Percentiles rank a stretch among this genome's conserved stretches.
These are phyloP conservation scores for Cantharis flavilabris DNA, from an alignment of 2,888 invertebrate species.

Conservation along the genomic window DNA sequence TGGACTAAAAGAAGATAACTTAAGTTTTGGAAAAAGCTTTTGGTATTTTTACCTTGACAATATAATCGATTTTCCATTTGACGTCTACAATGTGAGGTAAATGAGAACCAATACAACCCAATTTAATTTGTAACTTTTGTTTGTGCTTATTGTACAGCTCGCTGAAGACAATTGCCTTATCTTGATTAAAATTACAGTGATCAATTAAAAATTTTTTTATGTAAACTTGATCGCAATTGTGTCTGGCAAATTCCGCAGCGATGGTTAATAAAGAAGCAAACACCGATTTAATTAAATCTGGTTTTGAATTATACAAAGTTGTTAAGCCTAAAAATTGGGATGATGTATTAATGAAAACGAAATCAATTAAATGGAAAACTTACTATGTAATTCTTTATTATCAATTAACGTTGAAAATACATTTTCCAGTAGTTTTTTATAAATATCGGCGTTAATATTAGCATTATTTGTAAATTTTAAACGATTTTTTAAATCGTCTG, in stretches of 20 bases:
- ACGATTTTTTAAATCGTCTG: slow-evolving; percentile 37
- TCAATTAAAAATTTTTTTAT: slow-evolving; percentile 39
- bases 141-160: slow-evolving; percentile 46
- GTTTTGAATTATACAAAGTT: slow-evolving; percentile 45
- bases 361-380: slow-evolving; percentile 10
- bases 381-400: slow-evolving; percentile 42
- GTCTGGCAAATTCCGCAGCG: slow-evolving; percentile 45
- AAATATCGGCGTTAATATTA: slow-evolving; percentile 39
- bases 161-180: slow-evolving; percentile 38
- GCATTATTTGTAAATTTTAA: slow-evolving; percentile 37
- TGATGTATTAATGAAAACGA: not conserved
- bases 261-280: slow-evolving; percentile 46
- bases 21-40: not conserved
- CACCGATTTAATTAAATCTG: slow-evolving; percentile 48
- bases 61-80: slow-evolving; percentile 65
- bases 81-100: slow-evolving; percentile 63
- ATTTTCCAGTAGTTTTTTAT: slow-evolving; percentile 44
- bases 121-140: slow-evolving; percentile 41
- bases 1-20: slow-evolving; percentile 44
- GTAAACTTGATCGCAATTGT: slow-evolving; percentile 40
- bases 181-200: slow-evolving; percentile 42
- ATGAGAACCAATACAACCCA: slow-evolving; percentile 50
- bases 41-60: slow-evolving; percentile 48
- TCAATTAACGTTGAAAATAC: slow-evolving; percentile 40
- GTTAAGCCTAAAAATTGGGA: slow-evolving; percentile 41